Conservation (phyloP, 2,888 invertebrate genomes). For the Nesidiocoris tenuis region DNA sequence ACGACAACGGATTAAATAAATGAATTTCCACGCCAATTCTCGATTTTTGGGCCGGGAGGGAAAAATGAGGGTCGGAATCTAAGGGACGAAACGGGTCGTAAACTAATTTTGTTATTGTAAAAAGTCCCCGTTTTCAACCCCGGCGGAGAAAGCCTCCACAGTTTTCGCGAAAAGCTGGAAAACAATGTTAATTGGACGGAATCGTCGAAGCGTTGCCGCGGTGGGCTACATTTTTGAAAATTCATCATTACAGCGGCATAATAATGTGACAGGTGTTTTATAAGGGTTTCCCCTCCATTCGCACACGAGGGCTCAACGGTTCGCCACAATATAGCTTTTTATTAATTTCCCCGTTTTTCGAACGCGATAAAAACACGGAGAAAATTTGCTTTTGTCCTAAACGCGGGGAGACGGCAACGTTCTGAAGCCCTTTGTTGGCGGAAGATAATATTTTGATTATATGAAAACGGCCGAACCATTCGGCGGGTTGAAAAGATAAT, state of each 20-base stretch:
- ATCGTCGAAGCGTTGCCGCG: neutral
- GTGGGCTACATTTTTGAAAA: neutral
- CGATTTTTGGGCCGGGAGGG: neutral
- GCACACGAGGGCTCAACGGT: neutral
- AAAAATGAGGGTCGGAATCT: neutral
- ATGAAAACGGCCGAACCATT: neutral
- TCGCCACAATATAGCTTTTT: neutral
- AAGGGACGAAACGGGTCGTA: neutral
- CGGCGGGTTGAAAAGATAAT: neutral
- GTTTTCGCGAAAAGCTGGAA: slow-evolving; percentile 9
- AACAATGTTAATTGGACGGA: slow-evolving; percentile 27
- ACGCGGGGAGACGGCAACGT: neutral
- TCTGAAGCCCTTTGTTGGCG: neutral
- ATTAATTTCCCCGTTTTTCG: neutral
- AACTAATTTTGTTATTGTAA: slow-evolving; percentile 28
- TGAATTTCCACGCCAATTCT: slow-evolving; percentile 10
- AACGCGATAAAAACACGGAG: neutral
- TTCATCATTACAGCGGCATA: slow-evolving; percentile 13
- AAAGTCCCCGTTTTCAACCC: neutral
- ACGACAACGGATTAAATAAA: slow-evolving; percentile 16
- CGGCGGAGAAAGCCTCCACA: neutral
- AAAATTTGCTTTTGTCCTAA: neutral
- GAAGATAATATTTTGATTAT: neutral
- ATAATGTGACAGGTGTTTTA: slow-evolving; percentile 23
- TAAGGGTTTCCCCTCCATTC: neutral